Percentiles rank a stretch among this genome's conserved stretches.
Conservation (phyloP, 2,888 invertebrate species). For the Apotomis capreana region DNA sequence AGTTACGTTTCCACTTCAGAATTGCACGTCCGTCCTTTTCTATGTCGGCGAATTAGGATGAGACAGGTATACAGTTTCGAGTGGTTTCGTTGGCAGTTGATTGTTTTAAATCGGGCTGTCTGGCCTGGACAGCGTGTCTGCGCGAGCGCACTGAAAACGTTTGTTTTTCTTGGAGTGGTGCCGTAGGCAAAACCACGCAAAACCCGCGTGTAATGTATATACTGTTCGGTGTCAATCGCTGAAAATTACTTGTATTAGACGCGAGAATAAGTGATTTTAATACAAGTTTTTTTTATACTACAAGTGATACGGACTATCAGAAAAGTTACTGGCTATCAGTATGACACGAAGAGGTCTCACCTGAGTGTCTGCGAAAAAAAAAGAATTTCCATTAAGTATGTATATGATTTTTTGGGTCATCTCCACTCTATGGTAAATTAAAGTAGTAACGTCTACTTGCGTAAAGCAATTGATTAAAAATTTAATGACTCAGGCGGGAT, state of each 20-base stretch:
- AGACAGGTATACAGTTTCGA: conserved; percentile 24
- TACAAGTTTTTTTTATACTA: no score
- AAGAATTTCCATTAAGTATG: no score
- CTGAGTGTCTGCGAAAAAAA: no score
- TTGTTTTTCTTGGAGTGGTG: conserved; percentile 38
- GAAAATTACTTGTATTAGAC: background rate
- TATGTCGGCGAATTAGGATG: background rate
- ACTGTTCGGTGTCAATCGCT: background rate
- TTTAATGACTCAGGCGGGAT: no score
- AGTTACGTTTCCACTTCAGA: conserved; percentile 16
- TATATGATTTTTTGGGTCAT: no score
- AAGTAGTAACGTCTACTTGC: no score
- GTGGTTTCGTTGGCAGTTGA: background rate
- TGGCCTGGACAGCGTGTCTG: conserved; percentile 68
- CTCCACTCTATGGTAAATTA: no score
- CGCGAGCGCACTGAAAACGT: conserved; percentile 42
- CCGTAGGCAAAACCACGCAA: background rate
- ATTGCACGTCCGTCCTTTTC: conserved; percentile 14
- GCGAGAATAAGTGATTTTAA: no score
- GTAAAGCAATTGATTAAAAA: no score
- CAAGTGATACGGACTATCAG: no score
- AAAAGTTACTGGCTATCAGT: no score
- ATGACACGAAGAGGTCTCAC: no score
- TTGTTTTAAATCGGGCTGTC: conserved; percentile 50
- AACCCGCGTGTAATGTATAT: background rate